Evolutionary conservation across 1,140 invertebrate species (phyloP).

Genomic region (Phthorimaea operculella): DNA sequence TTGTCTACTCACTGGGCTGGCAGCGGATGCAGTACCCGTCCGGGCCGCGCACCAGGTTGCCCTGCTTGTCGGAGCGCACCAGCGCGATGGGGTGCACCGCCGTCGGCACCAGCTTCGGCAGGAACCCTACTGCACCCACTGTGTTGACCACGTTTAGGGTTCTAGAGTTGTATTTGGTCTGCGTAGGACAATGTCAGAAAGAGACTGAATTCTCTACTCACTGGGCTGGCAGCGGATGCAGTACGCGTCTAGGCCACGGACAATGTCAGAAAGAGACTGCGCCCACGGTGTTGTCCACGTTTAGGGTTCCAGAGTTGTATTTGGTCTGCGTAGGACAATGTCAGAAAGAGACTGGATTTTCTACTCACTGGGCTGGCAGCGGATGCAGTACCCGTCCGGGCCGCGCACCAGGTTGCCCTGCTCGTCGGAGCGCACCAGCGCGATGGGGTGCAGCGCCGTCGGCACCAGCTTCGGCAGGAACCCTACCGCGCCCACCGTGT

Average conservation of each 20-base stretch:
- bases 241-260: conserved; percentile 81
- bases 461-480: conserved; percentile 90
- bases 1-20: conserved; percentile 76
- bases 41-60: conserved; percentile 80
- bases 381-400: conserved; percentile 83
- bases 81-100: conserved; percentile 89
- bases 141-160: conserved; percentile 91
- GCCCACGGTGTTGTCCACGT: conserved; percentile 88
- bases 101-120: conserved; percentile 84
- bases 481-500: conserved; percentile 90
- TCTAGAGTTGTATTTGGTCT: too few relatives aligned
- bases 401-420: conserved; percentile 83
- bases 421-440: conserved; percentile 87
- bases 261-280: conserved; percentile 91
- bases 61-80: conserved; percentile 84
- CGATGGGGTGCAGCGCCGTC: conserved; percentile 84
- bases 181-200: too few relatives aligned
- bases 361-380: conserved; percentile 77
- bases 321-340: too few relatives aligned
- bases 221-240: conserved; percentile 82
- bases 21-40: conserved; percentile 87
- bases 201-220: too few relatives aligned
- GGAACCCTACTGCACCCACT: conserved; percentile 93
- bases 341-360: too few relatives aligned
- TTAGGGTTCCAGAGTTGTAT: too few relatives aligned